These are phyloP conservation scores for Papilio xuthus DNA, from an alignment of 1,140 invertebrate genomes.

Conservation along the genomic window DNA sequence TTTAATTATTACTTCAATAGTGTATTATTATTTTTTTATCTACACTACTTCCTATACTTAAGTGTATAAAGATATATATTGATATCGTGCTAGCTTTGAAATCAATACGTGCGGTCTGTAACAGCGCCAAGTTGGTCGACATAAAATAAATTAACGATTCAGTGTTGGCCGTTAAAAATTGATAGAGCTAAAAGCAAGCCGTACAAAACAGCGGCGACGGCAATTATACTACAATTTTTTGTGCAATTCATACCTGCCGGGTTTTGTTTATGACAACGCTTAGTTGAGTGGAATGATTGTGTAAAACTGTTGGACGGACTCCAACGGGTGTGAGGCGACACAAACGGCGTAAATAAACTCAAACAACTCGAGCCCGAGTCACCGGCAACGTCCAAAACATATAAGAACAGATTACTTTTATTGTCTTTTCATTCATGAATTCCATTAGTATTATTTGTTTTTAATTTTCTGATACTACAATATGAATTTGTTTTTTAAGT, in stretches of 20 bases:
- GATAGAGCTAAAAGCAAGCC: conserved; percentile 59
- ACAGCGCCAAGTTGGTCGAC: conserved; percentile 30
- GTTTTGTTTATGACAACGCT: conserved; percentile 79
- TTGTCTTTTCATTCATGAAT: conserved; percentile 39
- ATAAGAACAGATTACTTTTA: conserved; percentile 54
- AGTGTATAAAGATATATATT: background rate
- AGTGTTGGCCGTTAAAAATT: conserved; percentile 54
- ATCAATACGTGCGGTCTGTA: conserved; percentile 36
- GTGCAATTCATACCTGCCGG: conserved; percentile 78
- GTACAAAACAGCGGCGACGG: conserved; percentile 66
- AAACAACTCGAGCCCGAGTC: conserved; percentile 65
- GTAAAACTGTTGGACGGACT: conserved; percentile 78
- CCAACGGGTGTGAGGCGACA: conserved; percentile 67
- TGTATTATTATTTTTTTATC: background rate
- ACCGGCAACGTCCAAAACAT: conserved; percentile 45
- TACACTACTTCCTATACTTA: background rate
- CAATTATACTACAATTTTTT: conserved; percentile 78
- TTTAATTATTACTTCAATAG: background rate
- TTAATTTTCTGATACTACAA: no score
- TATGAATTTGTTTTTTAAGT: no score
- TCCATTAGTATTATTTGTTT: background rate
- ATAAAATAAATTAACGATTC: conserved; percentile 38
- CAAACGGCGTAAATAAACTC: conserved; percentile 78
- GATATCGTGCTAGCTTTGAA: conserved; percentile 24
- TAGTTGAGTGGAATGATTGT: conserved; percentile 81